Percentiles rank a stretch among this genome's conserved stretches.
Conservation (phyloP, 2,888 invertebrate genomes). For the Eupeodes latifasciatus region DNA sequence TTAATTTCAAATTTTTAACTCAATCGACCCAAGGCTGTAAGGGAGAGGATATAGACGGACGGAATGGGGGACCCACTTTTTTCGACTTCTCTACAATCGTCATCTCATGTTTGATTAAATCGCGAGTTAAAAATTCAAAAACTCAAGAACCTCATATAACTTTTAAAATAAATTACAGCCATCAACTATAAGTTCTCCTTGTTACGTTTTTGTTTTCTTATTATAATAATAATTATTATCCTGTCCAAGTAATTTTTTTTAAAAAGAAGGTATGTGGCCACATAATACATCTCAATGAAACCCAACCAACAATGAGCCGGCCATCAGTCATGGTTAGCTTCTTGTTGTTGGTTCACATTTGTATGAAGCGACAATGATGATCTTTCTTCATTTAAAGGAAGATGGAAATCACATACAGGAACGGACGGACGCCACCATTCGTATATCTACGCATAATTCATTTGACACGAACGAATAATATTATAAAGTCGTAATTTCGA, state of each 20-base stretch:
- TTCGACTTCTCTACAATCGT: too few species aligned
- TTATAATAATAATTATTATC: too few species aligned
- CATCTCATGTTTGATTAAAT: too few species aligned
- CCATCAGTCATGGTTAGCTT: constrained; percentile 56
- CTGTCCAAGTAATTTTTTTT: not conserved
- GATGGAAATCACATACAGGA: not conserved
- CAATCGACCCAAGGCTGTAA: too few species aligned
- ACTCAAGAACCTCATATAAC: not conserved
- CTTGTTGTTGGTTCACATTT: constrained; percentile 17
- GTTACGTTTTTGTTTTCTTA: not conserved
- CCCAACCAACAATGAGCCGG: constrained; percentile 25
- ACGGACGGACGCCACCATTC: constrained; percentile 54
- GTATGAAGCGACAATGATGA: constrained; percentile 38
- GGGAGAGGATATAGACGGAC: too few species aligned
- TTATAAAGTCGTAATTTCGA: constrained; percentile 43
- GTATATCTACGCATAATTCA: constrained; percentile 22
- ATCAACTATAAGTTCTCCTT: not conserved
- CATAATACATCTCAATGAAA: constrained; percentile 21
- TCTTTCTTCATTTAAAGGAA: constrained; percentile 42
- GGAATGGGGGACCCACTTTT: too few species aligned
- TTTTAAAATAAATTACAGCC: not conserved
- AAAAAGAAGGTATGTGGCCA: constrained; percentile 56
- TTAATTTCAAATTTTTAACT: too few species aligned
- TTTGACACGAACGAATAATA: constrained; percentile 1
- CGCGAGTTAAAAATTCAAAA: too few species aligned